phyloP scores from a whole-genome alignment of 2,888 invertebrate species.

The Apamea crenata region DNA sequence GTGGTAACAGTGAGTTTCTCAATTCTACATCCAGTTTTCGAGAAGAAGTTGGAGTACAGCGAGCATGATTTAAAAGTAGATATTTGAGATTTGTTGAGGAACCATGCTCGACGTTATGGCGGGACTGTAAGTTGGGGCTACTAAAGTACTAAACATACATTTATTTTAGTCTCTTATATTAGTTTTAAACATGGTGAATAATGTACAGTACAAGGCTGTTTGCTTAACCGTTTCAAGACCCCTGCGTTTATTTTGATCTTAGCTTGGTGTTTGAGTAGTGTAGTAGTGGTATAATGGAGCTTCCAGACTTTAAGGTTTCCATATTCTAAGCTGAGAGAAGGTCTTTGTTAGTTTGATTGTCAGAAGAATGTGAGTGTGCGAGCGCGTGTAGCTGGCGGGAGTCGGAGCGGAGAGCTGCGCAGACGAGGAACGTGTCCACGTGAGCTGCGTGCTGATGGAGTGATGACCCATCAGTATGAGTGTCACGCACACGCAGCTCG shows the following conservation, averaged over 20 bases:
- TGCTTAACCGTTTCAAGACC: background rate
- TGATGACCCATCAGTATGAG: constrained; percentile 58
- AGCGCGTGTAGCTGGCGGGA: background rate
- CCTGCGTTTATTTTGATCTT: background rate
- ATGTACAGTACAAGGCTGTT: background rate
- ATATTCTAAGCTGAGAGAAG: background rate
- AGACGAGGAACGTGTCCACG: constrained; percentile 41
- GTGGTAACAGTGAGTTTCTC: background rate
- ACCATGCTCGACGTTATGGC: background rate
- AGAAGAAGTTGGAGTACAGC: background rate
- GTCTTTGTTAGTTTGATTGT: background rate
- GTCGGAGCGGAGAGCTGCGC: constrained; percentile 28
- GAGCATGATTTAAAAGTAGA: background rate
- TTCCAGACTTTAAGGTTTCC: background rate
- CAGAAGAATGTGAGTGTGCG: background rate
- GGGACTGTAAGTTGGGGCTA: background rate
- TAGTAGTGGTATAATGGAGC: no score
- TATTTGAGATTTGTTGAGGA: background rate
- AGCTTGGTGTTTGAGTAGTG: no score
- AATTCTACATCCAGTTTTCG: constrained; percentile 7
- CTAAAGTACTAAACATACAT: background rate
- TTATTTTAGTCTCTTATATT: background rate
- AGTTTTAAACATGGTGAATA: background rate
- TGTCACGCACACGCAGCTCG: constrained; percentile 51
- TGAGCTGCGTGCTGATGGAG: constrained; percentile 58